Percentiles rank a stretch among this genome's conserved stretches.
Evolutionary conservation across 2,888 invertebrate genomes (phyloP).

Genomic region (Melinopterus prodromus): DNA sequence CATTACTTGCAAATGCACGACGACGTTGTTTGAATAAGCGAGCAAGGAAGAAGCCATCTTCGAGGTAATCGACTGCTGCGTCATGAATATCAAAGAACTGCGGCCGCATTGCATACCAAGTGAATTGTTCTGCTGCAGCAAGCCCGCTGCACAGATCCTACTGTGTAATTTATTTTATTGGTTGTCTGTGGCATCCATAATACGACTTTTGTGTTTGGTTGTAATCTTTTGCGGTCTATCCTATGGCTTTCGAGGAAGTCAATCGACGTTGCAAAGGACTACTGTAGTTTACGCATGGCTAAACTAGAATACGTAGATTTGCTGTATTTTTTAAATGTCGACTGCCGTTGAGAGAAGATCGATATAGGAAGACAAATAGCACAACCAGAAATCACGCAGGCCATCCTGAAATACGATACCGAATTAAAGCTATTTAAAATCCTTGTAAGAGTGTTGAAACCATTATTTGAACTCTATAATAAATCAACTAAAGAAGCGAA

Average conservation of each 20-base stretch:
- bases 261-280: background rate
- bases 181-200: background rate
- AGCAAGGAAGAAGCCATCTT: constrained; percentile 4
- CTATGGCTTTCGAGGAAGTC: background rate
- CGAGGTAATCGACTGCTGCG: constrained; percentile 4
- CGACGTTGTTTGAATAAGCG: background rate
- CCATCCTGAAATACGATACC: too few relatives aligned
- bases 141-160: background rate
- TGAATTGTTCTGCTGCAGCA: background rate
- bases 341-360: too few relatives aligned
- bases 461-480: too few relatives aligned
- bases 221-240: background rate
- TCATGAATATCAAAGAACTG: background rate
- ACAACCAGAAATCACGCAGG: too few relatives aligned
- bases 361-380: too few relatives aligned
- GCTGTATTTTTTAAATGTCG: too few relatives aligned
- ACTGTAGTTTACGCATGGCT: background rate
- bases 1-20: background rate
- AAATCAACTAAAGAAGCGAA: too few relatives aligned
- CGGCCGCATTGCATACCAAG: background rate
- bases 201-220: background rate
- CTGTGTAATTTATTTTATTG: background rate
- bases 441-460: too few relatives aligned
- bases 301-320: background rate
- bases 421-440: too few relatives aligned